Percentiles rank a stretch among this genome's conserved stretches.
Conservation (phyloP, 2,888 invertebrate genomes). For the Drosophila peninsularis region DNA sequence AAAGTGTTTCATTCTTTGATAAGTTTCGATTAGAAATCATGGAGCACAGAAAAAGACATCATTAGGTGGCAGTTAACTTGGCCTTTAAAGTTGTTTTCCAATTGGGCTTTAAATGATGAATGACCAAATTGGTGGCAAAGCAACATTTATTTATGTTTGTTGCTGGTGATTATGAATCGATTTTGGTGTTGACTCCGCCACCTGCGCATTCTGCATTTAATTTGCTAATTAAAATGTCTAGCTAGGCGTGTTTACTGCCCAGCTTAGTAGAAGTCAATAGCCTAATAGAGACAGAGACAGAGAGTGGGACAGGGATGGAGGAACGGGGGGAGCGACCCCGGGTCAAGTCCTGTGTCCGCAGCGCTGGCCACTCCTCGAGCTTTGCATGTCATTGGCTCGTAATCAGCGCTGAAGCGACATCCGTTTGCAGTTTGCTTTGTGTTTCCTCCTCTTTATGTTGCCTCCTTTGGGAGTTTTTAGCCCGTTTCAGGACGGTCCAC, state of each 20-base stretch:
- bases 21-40: conserved; percentile 28
- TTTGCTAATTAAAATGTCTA: conserved; percentile 69
- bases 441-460: background rate
- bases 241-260: conserved; percentile 1
- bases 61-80: conserved; percentile 24
- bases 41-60: conserved; percentile 9
- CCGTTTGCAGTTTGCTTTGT: conserved; percentile 23
- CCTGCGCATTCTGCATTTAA: conserved; percentile 58
- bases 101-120: conserved; percentile 37
- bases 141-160: conserved; percentile 2
- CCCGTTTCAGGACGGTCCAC: background rate
- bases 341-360: background rate
- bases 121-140: conserved; percentile 24
- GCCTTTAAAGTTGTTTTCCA: conserved; percentile 14
- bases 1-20: conserved; percentile 24
- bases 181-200: conserved; percentile 22
- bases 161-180: conserved; percentile 38
- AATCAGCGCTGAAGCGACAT: conserved; percentile 39
- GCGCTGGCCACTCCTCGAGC: conserved; percentile 45
- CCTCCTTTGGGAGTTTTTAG: conserved; percentile 3
- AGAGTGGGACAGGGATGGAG: background rate
- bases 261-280: conserved; percentile 43
- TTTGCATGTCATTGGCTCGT: conserved; percentile 67
- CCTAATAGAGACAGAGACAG: conserved; percentile 25
- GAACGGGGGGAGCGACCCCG: no score